Conservation (phyloP, 2,797 vertebrate species). For the Coluber constrictor region DNA sequence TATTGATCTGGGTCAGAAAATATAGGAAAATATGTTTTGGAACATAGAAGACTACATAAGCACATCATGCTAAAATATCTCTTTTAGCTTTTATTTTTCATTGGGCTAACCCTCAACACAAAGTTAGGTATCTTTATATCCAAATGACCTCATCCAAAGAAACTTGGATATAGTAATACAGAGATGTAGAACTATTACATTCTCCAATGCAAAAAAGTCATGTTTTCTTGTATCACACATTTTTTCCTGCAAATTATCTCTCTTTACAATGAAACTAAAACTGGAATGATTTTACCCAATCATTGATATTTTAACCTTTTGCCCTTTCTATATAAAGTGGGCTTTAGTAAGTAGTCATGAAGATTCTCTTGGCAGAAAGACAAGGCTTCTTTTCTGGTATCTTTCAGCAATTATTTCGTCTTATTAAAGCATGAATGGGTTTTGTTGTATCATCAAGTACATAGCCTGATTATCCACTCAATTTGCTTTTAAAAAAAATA, state of each 20-base stretch:
- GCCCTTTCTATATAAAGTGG: slow-evolving; percentile 31
- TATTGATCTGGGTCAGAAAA: background rate
- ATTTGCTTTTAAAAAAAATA: slow-evolving; percentile 23
- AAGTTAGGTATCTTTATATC: background rate
- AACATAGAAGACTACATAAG: background rate
- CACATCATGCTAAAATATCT: background rate
- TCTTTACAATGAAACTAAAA: background rate
- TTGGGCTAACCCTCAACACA: background rate
- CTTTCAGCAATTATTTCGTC: slow-evolving; percentile 51
- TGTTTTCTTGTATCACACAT: background rate
- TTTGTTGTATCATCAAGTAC: slow-evolving; percentile 44
- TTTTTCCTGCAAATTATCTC: background rate
- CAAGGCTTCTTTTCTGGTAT: background rate
- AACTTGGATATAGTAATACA: background rate
- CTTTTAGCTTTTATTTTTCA: background rate
- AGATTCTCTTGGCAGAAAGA: background rate
- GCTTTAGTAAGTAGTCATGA: background rate
- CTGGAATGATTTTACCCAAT: background rate
- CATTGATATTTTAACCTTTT: slow-evolving; percentile 39
- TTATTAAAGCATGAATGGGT: slow-evolving; percentile 58
- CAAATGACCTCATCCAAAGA: background rate
- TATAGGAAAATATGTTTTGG: background rate
- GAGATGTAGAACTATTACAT: background rate
- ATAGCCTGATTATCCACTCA: slow-evolving; percentile 21
- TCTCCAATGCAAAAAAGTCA: background rate